Conservation (phyloP, 2,797 vertebrate species). For the Tachyglossus aculeatus region DNA sequence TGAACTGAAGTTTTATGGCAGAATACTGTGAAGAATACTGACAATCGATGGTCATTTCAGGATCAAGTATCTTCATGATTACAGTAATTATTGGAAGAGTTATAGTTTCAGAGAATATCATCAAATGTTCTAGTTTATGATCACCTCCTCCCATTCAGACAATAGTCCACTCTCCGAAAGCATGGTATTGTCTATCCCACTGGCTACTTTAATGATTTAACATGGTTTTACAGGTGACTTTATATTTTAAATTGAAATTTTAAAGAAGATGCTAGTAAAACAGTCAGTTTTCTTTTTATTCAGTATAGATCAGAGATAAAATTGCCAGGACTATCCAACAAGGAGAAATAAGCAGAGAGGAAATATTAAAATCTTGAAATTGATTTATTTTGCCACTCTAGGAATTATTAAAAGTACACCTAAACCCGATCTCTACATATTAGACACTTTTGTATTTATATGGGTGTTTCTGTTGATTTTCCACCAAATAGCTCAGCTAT, state of each 20-base stretch:
- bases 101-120: neutral
- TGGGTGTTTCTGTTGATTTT: neutral
- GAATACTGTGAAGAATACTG: too few relatives aligned
- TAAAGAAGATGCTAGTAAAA: neutral
- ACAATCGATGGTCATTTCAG: too few relatives aligned
- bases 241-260: slow-evolving; percentile 5
- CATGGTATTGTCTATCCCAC: neutral
- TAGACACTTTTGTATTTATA: slow-evolving; percentile 6
- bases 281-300: neutral
- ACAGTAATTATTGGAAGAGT: neutral
- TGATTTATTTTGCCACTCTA: neutral
- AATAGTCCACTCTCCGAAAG: neutral
- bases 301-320: neutral
- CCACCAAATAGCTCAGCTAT: too few relatives aligned
- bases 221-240: neutral
- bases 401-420: neutral
- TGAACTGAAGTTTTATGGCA: too few relatives aligned
- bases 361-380: neutral
- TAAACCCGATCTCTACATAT: neutral
- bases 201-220: neutral
- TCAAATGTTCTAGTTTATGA: neutral
- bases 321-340: neutral
- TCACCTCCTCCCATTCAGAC: neutral
- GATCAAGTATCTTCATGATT: too few relatives aligned
- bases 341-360: neutral